phyloP scores from a whole-genome alignment of 2,113 vertebrate species.

The Anguilla rostrata region DNA sequence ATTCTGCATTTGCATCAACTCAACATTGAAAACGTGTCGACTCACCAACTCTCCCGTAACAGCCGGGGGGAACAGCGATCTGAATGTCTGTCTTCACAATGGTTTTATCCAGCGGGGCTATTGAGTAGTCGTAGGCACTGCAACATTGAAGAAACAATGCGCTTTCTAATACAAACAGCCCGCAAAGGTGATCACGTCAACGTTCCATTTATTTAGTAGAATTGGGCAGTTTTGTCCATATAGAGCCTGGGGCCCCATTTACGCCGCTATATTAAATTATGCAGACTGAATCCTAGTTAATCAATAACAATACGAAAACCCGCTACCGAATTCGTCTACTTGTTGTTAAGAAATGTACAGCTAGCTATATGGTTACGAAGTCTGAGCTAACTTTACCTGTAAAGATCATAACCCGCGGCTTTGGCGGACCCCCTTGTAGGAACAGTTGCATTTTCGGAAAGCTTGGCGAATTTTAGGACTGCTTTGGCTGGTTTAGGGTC shows the following conservation, averaged over 20 bases:
- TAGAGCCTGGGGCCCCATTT: too few species aligned
- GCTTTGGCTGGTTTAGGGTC: neutral
- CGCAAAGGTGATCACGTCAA: too few species aligned
- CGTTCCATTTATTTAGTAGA: too few species aligned
- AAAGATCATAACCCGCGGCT: conserved; percentile 89
- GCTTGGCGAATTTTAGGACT: conserved; percentile 75
- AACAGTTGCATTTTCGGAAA: conserved; percentile 80
- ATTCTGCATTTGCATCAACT: too few species aligned
- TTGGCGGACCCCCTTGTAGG: conserved; percentile 81
- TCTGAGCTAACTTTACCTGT: conserved; percentile 76
- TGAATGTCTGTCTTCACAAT: conserved; percentile 96
- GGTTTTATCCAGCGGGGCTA: conserved; percentile 83
- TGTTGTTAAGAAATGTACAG: too few species aligned
- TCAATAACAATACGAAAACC: too few species aligned
- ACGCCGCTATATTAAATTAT: too few species aligned
- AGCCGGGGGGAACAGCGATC: conserved; percentile 85
- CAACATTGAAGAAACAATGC: neutral
- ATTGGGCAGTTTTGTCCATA: too few species aligned
- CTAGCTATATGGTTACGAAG: neutral
- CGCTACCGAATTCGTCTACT: too few species aligned
- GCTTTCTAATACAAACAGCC: too few species aligned
- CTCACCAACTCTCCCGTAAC: conserved; percentile 94
- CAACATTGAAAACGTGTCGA: conserved; percentile 18
- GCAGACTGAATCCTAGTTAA: too few species aligned
- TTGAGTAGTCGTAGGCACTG: conserved; percentile 87